Base-by-base conservation (phyloP, 2,113 vertebrate species). In the Epinephelus moara region DNA sequence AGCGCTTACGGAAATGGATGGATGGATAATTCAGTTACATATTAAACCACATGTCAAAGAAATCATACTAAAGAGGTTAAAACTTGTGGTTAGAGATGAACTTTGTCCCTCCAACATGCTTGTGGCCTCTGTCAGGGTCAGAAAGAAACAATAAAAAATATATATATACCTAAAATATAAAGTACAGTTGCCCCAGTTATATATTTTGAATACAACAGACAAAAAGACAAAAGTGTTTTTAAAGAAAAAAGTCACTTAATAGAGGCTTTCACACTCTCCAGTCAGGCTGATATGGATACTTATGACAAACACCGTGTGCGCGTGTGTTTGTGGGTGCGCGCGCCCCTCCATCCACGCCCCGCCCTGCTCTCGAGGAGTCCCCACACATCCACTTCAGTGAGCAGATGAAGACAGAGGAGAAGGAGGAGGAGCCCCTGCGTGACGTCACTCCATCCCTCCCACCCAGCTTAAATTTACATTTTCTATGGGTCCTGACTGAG, bases 391-490 rank as follows among this genome's bases (percentile, higher is more conserved):
- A 47, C 42, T 33, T 50, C 42, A 49, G 30, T 15, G 75, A 56
- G 52, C 66, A 52, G 25, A 81, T 55, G 80, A 85, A 78, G 75
- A 59, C 53, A 52, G 70, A 70, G 69, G 70, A 70, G 69, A 69
- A 56, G 70, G 59, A 72, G 85, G 83, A 66, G 90, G 86, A 53
- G 87, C 57, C 55, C 10, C 0, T 1, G 2, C 0, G 70, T 91
- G 78, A 87, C 92, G 91, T 91, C 88, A 94, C 63, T 0, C 23
- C n/a, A 40, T 2, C 90, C 90, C 90, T 90, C 92, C 92, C 91
- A 89, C 70, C 81, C 78, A 81, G 70, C 86, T 82, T 78, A 85
- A 81, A 94, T 96, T 94, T 94, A 94, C 91, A 94, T 94, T 95
- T 91, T 94, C 86, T 92, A 90, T 93, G 92, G 90, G 91, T 93